A percentile compares a stretch with the other conserved stretches of the same genome.
phyloP scores from a whole-genome alignment of 1,140 invertebrate species.

The Drosophila tsacasi region DNA sequence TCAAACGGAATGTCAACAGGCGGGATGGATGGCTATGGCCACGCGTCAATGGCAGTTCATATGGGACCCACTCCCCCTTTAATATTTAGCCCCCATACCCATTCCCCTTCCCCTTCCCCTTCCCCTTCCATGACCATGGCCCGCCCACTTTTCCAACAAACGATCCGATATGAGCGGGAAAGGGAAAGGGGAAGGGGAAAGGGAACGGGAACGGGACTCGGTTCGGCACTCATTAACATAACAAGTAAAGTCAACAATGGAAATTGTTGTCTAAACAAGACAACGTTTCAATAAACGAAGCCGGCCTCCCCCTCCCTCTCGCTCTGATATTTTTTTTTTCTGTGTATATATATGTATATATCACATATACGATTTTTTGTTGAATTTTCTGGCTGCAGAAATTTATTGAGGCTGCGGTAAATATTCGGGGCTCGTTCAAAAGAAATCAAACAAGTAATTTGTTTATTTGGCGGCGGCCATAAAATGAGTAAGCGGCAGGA shows the following conservation, averaged over 20 bases:
- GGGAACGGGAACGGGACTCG: slow-evolving; percentile 9
- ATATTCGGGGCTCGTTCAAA: slow-evolving; percentile 82
- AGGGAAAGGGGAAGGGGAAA: neutral
- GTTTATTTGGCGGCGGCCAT: slow-evolving; percentile 78
- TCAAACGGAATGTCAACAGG: slow-evolving; percentile 79
- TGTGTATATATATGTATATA: neutral
- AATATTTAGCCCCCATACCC: neutral
- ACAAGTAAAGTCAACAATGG: slow-evolving; percentile 82
- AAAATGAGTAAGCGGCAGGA: slow-evolving; percentile 63
- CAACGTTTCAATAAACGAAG: slow-evolving; percentile 75
- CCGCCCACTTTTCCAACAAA: slow-evolving; percentile 39
- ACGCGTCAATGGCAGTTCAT: slow-evolving; percentile 63
- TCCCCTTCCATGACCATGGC: slow-evolving; percentile 5
- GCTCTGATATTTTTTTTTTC: neutral
- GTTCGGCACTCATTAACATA: slow-evolving; percentile 76
- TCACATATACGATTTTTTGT: neutral
- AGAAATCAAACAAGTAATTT: slow-evolving; percentile 83
- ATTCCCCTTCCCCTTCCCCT: neutral
- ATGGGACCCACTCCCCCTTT: neutral
- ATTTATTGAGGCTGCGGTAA: slow-evolving; percentile 83
- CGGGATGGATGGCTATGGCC: slow-evolving; percentile 45
- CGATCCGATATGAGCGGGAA: slow-evolving; percentile 31
- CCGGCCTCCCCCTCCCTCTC: slow-evolving; percentile 21
- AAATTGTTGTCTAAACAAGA: slow-evolving; percentile 83
- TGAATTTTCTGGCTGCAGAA: slow-evolving; percentile 62